These are phyloP conservation scores for Butorides virescens DNA, from an alignment of 2,113 vertebrate species.

Conservation along the genomic window DNA sequence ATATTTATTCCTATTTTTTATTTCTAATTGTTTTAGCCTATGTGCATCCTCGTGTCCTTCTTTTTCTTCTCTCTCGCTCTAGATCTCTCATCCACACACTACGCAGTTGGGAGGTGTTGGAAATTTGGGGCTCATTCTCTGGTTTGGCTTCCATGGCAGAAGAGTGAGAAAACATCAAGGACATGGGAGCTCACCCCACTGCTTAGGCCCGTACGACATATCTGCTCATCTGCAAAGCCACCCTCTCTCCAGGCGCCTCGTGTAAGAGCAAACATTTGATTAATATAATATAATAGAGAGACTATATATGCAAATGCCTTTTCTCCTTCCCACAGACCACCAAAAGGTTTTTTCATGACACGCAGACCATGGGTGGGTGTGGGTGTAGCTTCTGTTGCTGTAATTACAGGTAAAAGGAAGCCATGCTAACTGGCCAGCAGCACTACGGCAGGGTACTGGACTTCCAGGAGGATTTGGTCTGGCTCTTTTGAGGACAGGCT, in stretches of 20 bases:
- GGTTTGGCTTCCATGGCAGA: background rate
- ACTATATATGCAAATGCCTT: background rate
- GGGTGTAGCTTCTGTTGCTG: no score
- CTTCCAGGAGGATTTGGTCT: background rate
- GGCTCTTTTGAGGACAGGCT: background rate
- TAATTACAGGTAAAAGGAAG: background rate
- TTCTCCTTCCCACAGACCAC: background rate
- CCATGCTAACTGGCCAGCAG: background rate
- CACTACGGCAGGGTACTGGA: background rate
- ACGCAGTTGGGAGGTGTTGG: background rate
- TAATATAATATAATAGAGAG: background rate
- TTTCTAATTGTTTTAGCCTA: background rate
- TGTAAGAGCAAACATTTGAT: background rate
- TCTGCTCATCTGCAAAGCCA: background rate
- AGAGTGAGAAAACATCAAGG: background rate
- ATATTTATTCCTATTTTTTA: background rate
- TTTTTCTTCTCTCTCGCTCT: background rate
- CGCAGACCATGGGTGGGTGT: background rate
- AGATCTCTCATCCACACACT: background rate
- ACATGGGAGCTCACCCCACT: background rate
- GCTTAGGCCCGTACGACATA: background rate
- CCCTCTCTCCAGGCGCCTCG: background rate
- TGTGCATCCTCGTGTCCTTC: background rate
- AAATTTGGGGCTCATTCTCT: background rate
- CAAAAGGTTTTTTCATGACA: background rate